phyloP scores from a whole-genome alignment of 2,797 vertebrate genomes.

The Gymnodraco acuticeps region DNA sequence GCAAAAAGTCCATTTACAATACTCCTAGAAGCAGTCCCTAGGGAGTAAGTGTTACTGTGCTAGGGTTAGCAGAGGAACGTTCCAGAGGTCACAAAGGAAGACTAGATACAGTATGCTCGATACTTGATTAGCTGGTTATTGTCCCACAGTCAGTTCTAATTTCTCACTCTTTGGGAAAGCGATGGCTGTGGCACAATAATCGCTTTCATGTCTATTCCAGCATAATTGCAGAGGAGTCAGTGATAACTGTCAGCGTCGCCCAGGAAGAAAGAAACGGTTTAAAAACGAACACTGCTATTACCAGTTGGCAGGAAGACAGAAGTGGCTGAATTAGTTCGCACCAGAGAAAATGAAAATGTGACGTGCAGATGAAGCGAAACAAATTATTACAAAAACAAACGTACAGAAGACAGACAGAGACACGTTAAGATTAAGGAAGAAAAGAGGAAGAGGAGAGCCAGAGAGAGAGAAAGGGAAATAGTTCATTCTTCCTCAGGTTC shows the following conservation, averaged over 20 bases:
- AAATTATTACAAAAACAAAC: slow-evolving; percentile 26
- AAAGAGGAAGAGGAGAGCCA: neutral
- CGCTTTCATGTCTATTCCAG: slow-evolving; percentile 41
- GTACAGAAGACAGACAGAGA: slow-evolving; percentile 3
- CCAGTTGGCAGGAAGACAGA: slow-evolving; percentile 50
- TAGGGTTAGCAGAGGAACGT: neutral
- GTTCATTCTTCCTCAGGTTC: slow-evolving; percentile 42
- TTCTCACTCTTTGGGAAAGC: slow-evolving; percentile 26
- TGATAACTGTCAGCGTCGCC: slow-evolving; percentile 51
- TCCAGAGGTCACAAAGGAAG: slow-evolving; percentile 7
- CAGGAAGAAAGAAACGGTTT: slow-evolving; percentile 44
- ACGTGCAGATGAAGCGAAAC: slow-evolving; percentile 25
- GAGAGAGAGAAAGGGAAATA: slow-evolving; percentile 6
- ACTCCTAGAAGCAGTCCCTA: neutral
- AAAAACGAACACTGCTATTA: slow-evolving; percentile 57
- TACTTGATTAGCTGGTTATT: slow-evolving; percentile 28
- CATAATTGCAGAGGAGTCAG: slow-evolving; percentile 42
- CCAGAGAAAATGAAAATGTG: slow-evolving; percentile 43
- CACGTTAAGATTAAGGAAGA: too few species aligned
- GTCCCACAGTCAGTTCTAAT: slow-evolving; percentile 11
- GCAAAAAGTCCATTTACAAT: too few species aligned
- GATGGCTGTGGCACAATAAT: slow-evolving; percentile 36
- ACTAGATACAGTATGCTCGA: slow-evolving; percentile 21
- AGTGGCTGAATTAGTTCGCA: slow-evolving; percentile 48
- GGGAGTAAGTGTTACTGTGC: neutral